Evolutionary conservation across 2,113 vertebrate species (phyloP).

Genomic region (Pandion haliaetus): DNA sequence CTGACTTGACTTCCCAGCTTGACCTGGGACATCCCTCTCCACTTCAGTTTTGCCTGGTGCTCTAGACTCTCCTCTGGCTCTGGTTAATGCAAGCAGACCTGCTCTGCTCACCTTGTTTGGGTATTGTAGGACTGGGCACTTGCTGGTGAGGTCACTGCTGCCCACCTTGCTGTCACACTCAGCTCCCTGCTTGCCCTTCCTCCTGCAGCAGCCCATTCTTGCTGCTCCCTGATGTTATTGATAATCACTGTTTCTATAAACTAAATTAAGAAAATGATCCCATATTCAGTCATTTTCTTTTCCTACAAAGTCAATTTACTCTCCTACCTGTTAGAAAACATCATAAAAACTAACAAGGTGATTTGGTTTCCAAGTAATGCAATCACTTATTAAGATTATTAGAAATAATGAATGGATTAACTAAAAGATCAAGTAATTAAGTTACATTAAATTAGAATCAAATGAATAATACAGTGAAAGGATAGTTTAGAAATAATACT

Average conservation of each 20-base stretch:
- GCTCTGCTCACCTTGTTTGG: background rate
- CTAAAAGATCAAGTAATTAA: background rate
- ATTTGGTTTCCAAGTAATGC: background rate
- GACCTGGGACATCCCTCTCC: background rate
- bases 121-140: background rate
- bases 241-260: background rate
- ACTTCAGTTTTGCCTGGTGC: background rate
- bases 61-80: background rate
- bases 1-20: background rate
- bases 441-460: background rate
- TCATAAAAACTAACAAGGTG: background rate
- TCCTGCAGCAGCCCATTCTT: background rate
- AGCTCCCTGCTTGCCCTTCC: background rate
- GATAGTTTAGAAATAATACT: background rate
- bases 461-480: background rate
- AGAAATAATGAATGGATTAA: background rate
- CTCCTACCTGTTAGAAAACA: background rate
- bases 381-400: background rate
- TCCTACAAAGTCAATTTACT: background rate
- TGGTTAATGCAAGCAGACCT: background rate
- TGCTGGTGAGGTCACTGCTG: background rate
- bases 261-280: background rate
- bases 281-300: background rate
- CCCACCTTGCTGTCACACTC: background rate
- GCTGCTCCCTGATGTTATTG: background rate